phyloP scores from a whole-genome alignment of 2,113 vertebrate genomes.

The Monopterus albus region DNA sequence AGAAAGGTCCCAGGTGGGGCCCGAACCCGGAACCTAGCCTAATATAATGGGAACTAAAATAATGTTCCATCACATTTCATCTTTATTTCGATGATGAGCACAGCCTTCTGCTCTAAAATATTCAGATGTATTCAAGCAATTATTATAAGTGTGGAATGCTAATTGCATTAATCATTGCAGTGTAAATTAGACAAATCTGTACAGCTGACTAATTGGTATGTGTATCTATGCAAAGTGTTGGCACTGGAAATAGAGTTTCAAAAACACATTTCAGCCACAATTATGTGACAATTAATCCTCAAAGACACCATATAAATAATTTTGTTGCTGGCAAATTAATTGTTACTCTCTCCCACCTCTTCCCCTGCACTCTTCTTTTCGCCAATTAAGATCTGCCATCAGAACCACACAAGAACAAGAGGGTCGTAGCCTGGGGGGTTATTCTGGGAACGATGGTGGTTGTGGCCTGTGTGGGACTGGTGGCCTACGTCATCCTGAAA shows the following conservation, averaged over 20 bases:
- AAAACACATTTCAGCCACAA: slow-evolving; percentile 46
- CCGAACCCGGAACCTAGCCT: too few relatives aligned
- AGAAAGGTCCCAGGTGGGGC: too few relatives aligned
- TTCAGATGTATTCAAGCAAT: slow-evolving; percentile 59
- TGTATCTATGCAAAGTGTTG: slow-evolving; percentile 15
- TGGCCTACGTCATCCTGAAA: slow-evolving; percentile 79
- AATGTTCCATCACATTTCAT: slow-evolving; percentile 25
- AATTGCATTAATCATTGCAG: slow-evolving; percentile 60
- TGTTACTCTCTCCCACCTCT: slow-evolving; percentile 14
- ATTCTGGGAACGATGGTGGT: slow-evolving; percentile 79
- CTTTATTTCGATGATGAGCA: slow-evolving; percentile 2
- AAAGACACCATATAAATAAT: slow-evolving; percentile 32
- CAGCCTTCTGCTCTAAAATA: slow-evolving; percentile 40
- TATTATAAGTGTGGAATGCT: slow-evolving; percentile 41
- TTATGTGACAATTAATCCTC: slow-evolving; percentile 53
- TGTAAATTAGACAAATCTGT: slow-evolving; percentile 44
- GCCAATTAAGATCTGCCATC: slow-evolving; percentile 46
- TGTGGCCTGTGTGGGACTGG: slow-evolving; percentile 77
- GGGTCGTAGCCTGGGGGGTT: slow-evolving; percentile 70
- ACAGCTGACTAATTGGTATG: slow-evolving; percentile 44
- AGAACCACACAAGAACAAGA: slow-evolving; percentile 8
- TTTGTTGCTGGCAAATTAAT: slow-evolving; percentile 41
- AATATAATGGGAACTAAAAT: neutral
- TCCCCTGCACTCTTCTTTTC: neutral
- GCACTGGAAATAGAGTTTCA: slow-evolving; percentile 17